A percentile compares a stretch with the other conserved stretches of the same genome.
Evolutionary conservation across 2,888 invertebrate genomes (phyloP).

Genomic region (Lepidocyrtoides sp.): DNA sequence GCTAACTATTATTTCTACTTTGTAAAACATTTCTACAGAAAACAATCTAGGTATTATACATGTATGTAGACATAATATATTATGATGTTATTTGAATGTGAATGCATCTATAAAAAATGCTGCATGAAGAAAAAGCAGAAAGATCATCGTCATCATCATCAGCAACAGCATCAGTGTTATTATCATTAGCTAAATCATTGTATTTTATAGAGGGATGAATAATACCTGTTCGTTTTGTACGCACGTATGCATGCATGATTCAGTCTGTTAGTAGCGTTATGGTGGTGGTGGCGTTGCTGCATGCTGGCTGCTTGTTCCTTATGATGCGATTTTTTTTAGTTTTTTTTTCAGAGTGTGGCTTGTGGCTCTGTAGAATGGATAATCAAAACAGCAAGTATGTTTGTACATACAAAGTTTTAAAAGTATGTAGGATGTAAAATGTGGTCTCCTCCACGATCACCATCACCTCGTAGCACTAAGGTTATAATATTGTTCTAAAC

Average conservation of each 20-base stretch:
- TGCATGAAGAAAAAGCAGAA: constrained; percentile 41
- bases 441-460: constrained; percentile 29
- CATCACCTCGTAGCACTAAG: background rate
- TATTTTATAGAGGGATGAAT: constrained; percentile 60
- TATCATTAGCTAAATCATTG: constrained; percentile 73
- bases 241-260: constrained; percentile 42
- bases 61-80: background rate
- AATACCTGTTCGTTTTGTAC: constrained; percentile 60
- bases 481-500: constrained; percentile 32
- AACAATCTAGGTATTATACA: background rate
- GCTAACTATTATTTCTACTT: background rate
- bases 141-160: constrained; percentile 56
- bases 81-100: background rate
- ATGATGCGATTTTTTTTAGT: constrained; percentile 44
- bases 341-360: constrained; percentile 12
- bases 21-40: background rate
- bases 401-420: constrained; percentile 24
- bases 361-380: background rate
- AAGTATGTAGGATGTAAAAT: constrained; percentile 41
- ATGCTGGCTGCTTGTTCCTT: constrained; percentile 10
- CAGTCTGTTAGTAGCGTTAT: constrained; percentile 22
- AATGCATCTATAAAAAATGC: background rate
- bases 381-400: constrained; percentile 24
- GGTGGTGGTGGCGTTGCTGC: background rate
- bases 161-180: constrained; percentile 63